These are phyloP conservation scores for Anguilla megastoma DNA, from an alignment of 2,797 vertebrate species.

Conservation along the genomic window DNA sequence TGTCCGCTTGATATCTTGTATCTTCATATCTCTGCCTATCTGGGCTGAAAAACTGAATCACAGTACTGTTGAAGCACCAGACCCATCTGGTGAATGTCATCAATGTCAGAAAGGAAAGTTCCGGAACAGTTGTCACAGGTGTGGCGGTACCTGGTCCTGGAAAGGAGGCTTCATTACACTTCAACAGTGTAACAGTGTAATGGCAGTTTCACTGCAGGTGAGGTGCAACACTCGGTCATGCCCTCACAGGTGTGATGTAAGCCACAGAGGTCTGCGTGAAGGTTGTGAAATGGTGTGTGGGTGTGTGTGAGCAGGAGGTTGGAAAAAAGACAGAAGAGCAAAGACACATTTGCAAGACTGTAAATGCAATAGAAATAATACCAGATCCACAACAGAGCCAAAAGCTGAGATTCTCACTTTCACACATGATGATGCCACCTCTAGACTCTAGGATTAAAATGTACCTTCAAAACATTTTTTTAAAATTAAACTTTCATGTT, in stretches of 20 bases:
- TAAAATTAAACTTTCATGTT: background rate
- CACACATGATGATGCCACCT: conserved; percentile 18
- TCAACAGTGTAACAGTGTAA: too few relatives aligned
- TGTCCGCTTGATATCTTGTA: background rate
- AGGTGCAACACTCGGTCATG: background rate
- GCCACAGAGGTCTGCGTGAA: background rate
- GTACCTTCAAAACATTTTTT: background rate
- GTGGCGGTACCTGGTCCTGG: background rate
- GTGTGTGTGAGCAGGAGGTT: background rate
- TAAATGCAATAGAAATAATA: conserved; percentile 48
- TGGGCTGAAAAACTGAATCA: too few relatives aligned
- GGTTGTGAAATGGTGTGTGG: background rate
- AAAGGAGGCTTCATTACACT: background rate
- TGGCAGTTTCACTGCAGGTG: background rate
- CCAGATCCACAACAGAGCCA: conserved; percentile 46
- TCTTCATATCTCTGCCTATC: background rate
- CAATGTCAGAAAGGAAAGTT: background rate
- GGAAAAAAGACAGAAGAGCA: background rate
- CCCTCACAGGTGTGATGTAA: background rate
- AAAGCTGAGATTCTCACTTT: conserved; percentile 26
- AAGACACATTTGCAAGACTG: background rate
- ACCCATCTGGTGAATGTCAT: background rate
- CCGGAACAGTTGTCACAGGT: background rate
- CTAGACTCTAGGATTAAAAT: background rate
- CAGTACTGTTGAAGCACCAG: too few relatives aligned